Base-by-base conservation (phyloP, 2,888 invertebrate species). In the Ceraclea dissimilis region DNA sequence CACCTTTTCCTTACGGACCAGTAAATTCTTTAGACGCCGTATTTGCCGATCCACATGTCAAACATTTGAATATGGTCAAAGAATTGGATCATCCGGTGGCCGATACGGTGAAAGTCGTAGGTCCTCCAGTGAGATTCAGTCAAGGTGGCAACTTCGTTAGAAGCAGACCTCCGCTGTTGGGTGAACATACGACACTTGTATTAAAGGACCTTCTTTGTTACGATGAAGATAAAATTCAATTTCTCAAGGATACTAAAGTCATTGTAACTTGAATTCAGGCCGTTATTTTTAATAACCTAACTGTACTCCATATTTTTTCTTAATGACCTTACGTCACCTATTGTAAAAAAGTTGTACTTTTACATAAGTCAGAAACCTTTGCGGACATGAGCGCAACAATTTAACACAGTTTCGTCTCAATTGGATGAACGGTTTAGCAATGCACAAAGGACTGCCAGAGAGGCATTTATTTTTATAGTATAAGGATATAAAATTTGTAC, bases 31-130 rank as follows among this genome's bases (percentile, higher is more conserved):
- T 97, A 71, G 73, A 81, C 60, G 84, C 92, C 72, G 91, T 90
- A 0, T 97, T 97, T 70, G 79, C 84, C 51, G 93, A 97, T 76
- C 86, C 87, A 2, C 97, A 97, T 72, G 83, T 96, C 0, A 79
- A 81, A 61, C 78, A 80, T 1, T 84, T 87, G 59, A 80, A 75
- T n/a, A 67, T 92, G 54, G 88, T 92, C 0, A 81, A 89, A 69
- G 83, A 83, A 58, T 63, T 92, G 60, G 68, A 77, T 0, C 91
- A 94, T 71, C 78, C 85, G 0, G 74, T 74, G 26, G 84, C 84
- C 19, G 91, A 90, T 0, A 71, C 68, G 16, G 74, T 96, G 2
- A 88, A 85, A 68, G 71, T 92, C 4, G 88, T 93, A 46, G 93
- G 90, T 0, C 94, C 96, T 1, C 86, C 96, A 0, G 95, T 96